Percentiles rank a stretch among this genome's conserved stretches.
Evolutionary conservation across 1,140 invertebrate genomes (phyloP).

Genomic region (Pseudomyrmex pallidus): DNA sequence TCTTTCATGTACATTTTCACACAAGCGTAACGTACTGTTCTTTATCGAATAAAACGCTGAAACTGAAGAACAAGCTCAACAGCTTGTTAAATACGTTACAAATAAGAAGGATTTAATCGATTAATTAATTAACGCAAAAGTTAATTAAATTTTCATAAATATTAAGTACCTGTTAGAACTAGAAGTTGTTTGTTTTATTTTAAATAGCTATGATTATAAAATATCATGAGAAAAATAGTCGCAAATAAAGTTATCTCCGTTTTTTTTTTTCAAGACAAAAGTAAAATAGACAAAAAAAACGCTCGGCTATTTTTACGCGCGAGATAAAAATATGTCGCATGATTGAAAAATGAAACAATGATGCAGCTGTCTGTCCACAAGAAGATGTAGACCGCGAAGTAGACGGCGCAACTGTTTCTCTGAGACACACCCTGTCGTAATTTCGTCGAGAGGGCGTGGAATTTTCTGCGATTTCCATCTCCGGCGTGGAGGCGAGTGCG

Average conservation of each 20-base stretch:
- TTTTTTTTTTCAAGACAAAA: background rate
- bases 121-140: background rate
- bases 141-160: background rate
- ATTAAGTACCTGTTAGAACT: too few relatives aligned
- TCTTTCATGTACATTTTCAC: constrained; percentile 5
- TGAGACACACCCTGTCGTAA: constrained; percentile 27
- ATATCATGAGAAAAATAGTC: background rate
- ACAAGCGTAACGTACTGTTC: background rate
- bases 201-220: background rate
- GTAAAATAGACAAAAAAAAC: background rate
- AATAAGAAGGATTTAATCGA: background rate
- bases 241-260: background rate
- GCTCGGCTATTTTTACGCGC: constrained; percentile 5
- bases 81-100: too few relatives aligned
- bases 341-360: constrained; percentile 13
- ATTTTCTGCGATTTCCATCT: constrained; percentile 63
- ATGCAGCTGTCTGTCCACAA: constrained; percentile 3
- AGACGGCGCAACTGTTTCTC: constrained; percentile 25
- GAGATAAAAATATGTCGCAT: constrained; percentile 14
- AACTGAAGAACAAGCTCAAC: too few relatives aligned
- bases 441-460: constrained; percentile 23
- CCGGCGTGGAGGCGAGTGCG: background rate
- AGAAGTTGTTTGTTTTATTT: too few relatives aligned
- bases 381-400: constrained; percentile 33
- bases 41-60: background rate